Evolutionary conservation across 2,113 vertebrate genomes (phyloP), one percentile per base, ranked within the genome.

Genomic region (Lampris megalopsis): DNA sequence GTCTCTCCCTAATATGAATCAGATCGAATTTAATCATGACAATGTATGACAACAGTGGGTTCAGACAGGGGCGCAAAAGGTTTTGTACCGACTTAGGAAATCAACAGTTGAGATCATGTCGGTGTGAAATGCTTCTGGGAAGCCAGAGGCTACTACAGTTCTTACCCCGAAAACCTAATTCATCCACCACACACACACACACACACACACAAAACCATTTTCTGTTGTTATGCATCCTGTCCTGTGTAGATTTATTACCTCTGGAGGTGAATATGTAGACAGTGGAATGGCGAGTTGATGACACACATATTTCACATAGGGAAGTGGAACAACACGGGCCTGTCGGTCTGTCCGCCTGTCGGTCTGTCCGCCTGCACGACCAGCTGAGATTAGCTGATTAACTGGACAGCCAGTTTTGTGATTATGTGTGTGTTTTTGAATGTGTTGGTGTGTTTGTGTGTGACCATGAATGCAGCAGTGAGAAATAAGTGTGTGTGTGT

Each of bases 141-240:
- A 74, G 71, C 71, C 75, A n/a, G 68, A 65, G 57, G 66, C 57
- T 24, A 50, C 49, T 36, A 4, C 61, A 65, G 77, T 63, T 77
- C 61, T 36, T 81, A 80, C 65, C 76, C 86, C 83, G 87, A 87
- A 84, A 79, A 79, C 68, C 63, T 64, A 71, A 86, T 86, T 80
- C 80, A 86, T 86, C 86, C 86, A 50, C 53, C 13, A n/a, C 73
- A 63, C 60, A 50, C 66, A 68, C 70, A 50, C 62, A 48, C 36
- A 41, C 53, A 7, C 72, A 71, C 60, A 65, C 43, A 60, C 75
- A 38, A 81, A 64, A 73, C 63, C 10, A 0, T 72, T 76, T 69
- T 56, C 24, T 4, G 76, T 73, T 47, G 63, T 50, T 73, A 83
- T 63, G 64, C 65, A 24, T 77, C 42, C 66, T 58, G 64, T 79